Base-by-base conservation (phyloP, 2,888 invertebrate genomes). In the Strigamia transsilvanica region DNA sequence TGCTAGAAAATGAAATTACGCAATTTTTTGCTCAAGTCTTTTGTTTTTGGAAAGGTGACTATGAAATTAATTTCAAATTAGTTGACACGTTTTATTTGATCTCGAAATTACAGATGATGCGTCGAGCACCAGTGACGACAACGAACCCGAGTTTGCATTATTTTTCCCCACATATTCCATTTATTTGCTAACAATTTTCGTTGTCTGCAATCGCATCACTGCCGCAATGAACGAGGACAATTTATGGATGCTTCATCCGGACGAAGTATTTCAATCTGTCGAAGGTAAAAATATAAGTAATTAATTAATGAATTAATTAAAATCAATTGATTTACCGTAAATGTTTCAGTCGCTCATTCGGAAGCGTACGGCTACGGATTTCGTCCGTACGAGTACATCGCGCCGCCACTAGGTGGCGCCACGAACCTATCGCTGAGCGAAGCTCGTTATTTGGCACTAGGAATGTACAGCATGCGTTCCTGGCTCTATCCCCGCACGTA, bases 181-280 rank as follows among this genome's bases (percentile, higher is more conserved):
- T 51, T 82, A 73, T 13, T 80, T 80, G 15, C 27, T 83, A 18
- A 34, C 80, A 80, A 13, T 73, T 12, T 82, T 82, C 27, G 41
- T 82, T 21, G 23, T 80, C 78, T 83, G 79, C 42, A 83, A 82
- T 32, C 79, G 83, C 27, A 21, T 82, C 7, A 27, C 41, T 27
- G 46, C 82, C 15, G 46, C 77, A 5, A 79, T 42, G 7, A 80
- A 82, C 13, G 34, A 34, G 27, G 83, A 83, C 21, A 46, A 79
- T 18, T 23, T 61, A 51, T 73, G 82, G 77, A 82, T 83, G 79
- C 61, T 83, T 66, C 83, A 83, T 77, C 83, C 83, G 1, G 82
- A 82, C 21, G 83, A 83, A 80, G 34, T 80, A 41, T 80, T 73
- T 15, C 82, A 82, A 38, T 73, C 83, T 18, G 51, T 83, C 2